Evolutionary conservation across 2,888 invertebrate genomes (phyloP), one percentile per base, ranked within the genome.

Genomic region (Melanargia galathea): DNA sequence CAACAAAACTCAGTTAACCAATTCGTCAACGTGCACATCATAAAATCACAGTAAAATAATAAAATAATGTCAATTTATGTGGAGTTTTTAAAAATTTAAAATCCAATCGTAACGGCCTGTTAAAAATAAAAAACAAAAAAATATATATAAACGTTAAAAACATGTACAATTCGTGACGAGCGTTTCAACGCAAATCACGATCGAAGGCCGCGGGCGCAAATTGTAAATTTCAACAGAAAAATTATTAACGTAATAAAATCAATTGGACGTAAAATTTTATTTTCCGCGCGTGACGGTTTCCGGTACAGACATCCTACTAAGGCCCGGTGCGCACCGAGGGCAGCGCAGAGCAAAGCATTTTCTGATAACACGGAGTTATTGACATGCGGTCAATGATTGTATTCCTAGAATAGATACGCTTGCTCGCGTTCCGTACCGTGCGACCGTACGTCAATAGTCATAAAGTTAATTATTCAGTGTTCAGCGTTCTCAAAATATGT

Each of bases 181-280:
- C 45, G 43, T 57, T 57, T 45, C 45, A 57, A 57, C 45, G 45
- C 33, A 33, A 57, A 57, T 57, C 57, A 57, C 57, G 57, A 57
- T 46, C 45, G 57, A 11, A 10, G n/a, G 5, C 57, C 18, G 57
- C 45, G 24, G 45, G 24, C 11, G 20, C 43, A 57, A 57, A 57
- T 57, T 57, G 57, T 46, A 30, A 45, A 57, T 57, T 57, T 57
- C 30, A n/a, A 46, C 46, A 20, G 45, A 46, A 45, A 52, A 45
- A 57, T 46, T 57, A 57, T 46, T 57, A 57, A 30, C 45, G 45
- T 30, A 57, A 57, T 57, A 57, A 57, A 57, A 57, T 45, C 57
- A 43, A 57, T 45, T 45, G 30, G 26, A 6, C 57, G 57, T 57
- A 45, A 57, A 57, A 57, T 33, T 57, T 30, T 46, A 57, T 46